A percentile compares a stretch with the other conserved stretches of the same genome.
Evolutionary conservation across 2,888 invertebrate species (phyloP).

Genomic region (Drosophila macrospina): DNA sequence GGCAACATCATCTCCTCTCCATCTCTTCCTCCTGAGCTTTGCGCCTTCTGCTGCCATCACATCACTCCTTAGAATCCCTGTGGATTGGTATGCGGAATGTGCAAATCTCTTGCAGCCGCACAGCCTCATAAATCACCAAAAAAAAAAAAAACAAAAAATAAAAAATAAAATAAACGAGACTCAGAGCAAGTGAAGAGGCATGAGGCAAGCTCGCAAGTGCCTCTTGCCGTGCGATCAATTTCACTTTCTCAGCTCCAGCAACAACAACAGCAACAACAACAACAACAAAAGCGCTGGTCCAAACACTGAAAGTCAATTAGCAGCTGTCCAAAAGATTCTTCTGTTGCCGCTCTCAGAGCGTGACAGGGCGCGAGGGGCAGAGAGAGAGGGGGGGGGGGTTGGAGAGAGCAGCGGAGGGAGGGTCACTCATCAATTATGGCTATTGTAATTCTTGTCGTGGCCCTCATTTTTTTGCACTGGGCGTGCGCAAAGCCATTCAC

Average conservation of each 20-base stretch:
- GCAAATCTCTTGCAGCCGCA: slow-evolving; percentile 24
- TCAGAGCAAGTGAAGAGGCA: slow-evolving; percentile 14
- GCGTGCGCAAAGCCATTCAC: slow-evolving; percentile 27
- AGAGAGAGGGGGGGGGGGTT: background rate
- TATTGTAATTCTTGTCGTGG: slow-evolving; percentile 50
- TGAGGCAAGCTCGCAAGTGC: slow-evolving; percentile 19
- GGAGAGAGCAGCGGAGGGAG: background rate
- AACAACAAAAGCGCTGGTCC: slow-evolving; percentile 21
- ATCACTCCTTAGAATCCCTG: slow-evolving; percentile 51
- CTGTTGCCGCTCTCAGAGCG: slow-evolving; percentile 12
- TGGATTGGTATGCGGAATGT: slow-evolving; percentile 30
- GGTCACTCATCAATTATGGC: slow-evolving; percentile 44
- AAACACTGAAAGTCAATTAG: slow-evolving; percentile 79
- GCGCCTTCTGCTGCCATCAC: background rate
- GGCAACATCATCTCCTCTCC: slow-evolving; percentile 20
- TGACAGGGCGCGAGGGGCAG: background rate
- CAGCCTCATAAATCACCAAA: slow-evolving; percentile 33
- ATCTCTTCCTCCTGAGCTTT: background rate
- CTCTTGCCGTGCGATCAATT: slow-evolving; percentile 68
- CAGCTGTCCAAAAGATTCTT: slow-evolving; percentile 70
- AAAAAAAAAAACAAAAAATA: background rate
- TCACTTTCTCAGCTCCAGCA: slow-evolving; percentile 69
- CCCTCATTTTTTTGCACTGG: slow-evolving; percentile 19
- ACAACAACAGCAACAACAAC: slow-evolving; percentile 2
- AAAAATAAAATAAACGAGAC: background rate